phyloP scores from a whole-genome alignment of 2,113 vertebrate species.

The Pristiophorus japonicus region DNA sequence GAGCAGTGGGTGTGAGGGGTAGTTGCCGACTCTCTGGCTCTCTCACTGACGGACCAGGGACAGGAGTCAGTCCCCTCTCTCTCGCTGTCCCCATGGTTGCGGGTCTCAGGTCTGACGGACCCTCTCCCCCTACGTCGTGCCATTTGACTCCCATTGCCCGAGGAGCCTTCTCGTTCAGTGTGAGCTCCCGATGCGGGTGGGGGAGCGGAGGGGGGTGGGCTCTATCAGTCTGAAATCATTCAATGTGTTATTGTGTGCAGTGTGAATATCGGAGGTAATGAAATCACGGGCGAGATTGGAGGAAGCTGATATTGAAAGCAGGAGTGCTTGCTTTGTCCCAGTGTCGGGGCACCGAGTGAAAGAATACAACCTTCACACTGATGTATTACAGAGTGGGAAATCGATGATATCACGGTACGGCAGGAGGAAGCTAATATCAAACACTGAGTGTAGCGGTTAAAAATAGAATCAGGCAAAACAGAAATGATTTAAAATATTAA shows the following conservation, averaged over 20 bases:
- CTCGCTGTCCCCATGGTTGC: no score
- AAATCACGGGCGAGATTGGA: neutral
- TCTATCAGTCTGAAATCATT: neutral
- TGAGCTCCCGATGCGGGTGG: neutral
- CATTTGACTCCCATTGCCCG: neutral
- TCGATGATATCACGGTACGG: neutral
- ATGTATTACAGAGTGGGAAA: neutral
- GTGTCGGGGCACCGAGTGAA: rapidly evolving
- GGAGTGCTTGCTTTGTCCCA: neutral
- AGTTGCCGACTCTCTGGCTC: no score
- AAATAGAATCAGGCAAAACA: neutral
- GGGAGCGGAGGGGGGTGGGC: no score
- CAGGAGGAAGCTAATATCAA: neutral
- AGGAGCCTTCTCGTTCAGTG: neutral
- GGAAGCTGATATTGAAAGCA: neutral
- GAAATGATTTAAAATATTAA: neutral
- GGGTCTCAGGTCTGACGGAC: no score
- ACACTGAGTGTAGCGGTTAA: neutral
- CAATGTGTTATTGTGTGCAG: neutral
- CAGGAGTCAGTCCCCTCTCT: no score
- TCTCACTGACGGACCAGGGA: no score
- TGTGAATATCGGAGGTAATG: neutral
- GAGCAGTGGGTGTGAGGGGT: no score
- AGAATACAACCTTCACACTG: neutral
- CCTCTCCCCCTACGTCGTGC: neutral